Evolutionary conservation across 2,888 invertebrate genomes (phyloP).

Genomic region (Troides helena): DNA sequence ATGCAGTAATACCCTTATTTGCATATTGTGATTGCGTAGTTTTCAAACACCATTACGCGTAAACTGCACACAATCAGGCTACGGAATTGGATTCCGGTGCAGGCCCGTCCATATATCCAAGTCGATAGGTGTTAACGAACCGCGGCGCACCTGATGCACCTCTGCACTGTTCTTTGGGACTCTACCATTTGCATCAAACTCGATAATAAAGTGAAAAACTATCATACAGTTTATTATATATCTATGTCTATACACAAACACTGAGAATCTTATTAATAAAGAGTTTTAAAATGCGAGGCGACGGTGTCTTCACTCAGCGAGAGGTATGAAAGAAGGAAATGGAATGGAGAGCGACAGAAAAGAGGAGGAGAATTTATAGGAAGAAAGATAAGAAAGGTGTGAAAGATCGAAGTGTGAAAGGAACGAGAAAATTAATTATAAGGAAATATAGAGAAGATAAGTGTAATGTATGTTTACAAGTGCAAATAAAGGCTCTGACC

Average conservation of each 20-base stretch:
- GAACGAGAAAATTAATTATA: too few species aligned
- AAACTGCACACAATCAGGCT: slow-evolving; percentile 37
- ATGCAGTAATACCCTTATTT: slow-evolving; percentile 5
- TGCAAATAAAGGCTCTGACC: too few species aligned
- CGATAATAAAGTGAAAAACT: background rate
- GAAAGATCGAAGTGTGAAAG: too few species aligned
- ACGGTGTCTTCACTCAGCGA: too few species aligned
- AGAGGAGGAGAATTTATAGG: too few species aligned
- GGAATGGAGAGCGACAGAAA: too few species aligned
- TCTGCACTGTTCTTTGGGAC: slow-evolving; percentile 36
- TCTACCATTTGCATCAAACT: slow-evolving; percentile 34
- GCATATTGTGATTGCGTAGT: slow-evolving; percentile 15
- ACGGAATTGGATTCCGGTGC: slow-evolving; percentile 44
- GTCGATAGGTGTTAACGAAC: slow-evolving; percentile 47
- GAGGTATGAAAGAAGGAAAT: too few species aligned
- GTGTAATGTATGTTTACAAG: too few species aligned
- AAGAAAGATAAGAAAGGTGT: too few species aligned
- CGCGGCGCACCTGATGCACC: slow-evolving; percentile 44
- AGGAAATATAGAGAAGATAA: too few species aligned
- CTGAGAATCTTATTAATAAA: too few species aligned
- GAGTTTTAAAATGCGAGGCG: too few species aligned
- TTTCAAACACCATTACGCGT: slow-evolving; percentile 22
- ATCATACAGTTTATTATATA: background rate
- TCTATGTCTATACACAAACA: background rate
- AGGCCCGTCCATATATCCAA: slow-evolving; percentile 46